Evolutionary conservation across 2,888 invertebrate species (phyloP).

Genomic region (Asteroscopus sphinx): DNA sequence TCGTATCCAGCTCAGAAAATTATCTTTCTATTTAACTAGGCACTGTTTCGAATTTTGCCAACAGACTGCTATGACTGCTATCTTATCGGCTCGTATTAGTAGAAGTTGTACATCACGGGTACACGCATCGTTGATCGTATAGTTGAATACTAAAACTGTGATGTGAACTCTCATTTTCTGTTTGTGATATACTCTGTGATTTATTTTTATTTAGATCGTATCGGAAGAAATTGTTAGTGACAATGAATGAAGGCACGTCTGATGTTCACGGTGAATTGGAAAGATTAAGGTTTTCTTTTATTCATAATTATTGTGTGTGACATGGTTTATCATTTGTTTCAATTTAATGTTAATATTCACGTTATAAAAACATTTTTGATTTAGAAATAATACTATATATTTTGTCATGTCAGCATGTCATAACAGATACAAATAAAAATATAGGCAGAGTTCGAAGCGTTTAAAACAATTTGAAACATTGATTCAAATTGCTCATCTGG

Average conservation of each 20-base stretch:
- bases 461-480: too few species aligned
- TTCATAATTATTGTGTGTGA: slow-evolving; percentile 15
- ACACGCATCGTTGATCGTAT: slow-evolving; percentile 67
- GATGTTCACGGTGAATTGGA: slow-evolving; percentile 79
- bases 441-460: too few species aligned
- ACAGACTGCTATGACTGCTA: slow-evolving; percentile 75
- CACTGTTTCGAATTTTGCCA: slow-evolving; percentile 78
- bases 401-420: not conserved
- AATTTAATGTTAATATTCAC: not conserved
- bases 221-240: slow-evolving; percentile 44
- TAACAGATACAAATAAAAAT: too few species aligned
- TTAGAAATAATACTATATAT: not conserved
- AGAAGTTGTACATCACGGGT: slow-evolving; percentile 69
- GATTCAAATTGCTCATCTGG: too few species aligned
- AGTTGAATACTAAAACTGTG: slow-evolving; percentile 58
- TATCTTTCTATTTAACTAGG: slow-evolving; percentile 70
- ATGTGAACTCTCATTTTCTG: slow-evolving; percentile 65
- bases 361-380: not conserved
- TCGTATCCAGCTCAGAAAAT: slow-evolving; percentile 59
- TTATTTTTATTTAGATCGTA: slow-evolving; percentile 43
- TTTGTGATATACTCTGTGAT: slow-evolving; percentile 56
- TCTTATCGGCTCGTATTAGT: slow-evolving; percentile 83
- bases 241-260: slow-evolving; percentile 76
- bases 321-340: not conserved
- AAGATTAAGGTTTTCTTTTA: slow-evolving; percentile 73